These are phyloP conservation scores for Microctenopoma lineatum DNA, from an alignment of 2,797 vertebrate genomes.

Conservation along the genomic window DNA sequence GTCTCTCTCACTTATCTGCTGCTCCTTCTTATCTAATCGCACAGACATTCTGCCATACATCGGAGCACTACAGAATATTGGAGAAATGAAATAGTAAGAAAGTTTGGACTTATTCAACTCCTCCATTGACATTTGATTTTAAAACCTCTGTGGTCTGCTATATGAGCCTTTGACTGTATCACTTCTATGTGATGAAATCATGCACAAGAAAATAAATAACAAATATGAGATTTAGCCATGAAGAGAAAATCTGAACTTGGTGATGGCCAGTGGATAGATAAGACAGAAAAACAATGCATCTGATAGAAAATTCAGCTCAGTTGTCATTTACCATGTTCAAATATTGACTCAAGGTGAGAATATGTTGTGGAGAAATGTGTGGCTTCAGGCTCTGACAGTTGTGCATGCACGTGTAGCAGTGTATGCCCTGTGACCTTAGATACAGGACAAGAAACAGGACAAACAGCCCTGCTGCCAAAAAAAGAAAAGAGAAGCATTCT, in stretches of 20 bases:
- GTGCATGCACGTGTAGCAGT: neutral
- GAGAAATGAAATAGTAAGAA: constrained; percentile 43
- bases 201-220: constrained; percentile 57
- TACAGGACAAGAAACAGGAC: constrained; percentile 11
- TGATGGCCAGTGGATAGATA: constrained; percentile 41
- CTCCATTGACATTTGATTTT: constrained; percentile 71
- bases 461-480: constrained; percentile 27
- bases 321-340: constrained; percentile 33
- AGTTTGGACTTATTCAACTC: constrained; percentile 54
- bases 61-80: constrained; percentile 40
- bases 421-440: constrained; percentile 38
- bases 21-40: constrained; percentile 61
- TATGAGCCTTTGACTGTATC: constrained; percentile 56
- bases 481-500: constrained; percentile 60
- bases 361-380: neutral
- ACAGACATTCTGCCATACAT: constrained; percentile 51
- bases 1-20: constrained; percentile 67
- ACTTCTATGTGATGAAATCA: constrained; percentile 70
- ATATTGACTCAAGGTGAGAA: constrained; percentile 2
- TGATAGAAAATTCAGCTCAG: constrained; percentile 10
- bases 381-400: neutral
- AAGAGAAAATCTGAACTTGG: constrained; percentile 43
- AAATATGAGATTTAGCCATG: constrained; percentile 52
- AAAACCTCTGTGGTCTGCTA: constrained; percentile 57
- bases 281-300: neutral